These are phyloP conservation scores for Nasonia oneida DNA, from an alignment of 2,888 invertebrate genomes.

Conservation along the genomic window DNA sequence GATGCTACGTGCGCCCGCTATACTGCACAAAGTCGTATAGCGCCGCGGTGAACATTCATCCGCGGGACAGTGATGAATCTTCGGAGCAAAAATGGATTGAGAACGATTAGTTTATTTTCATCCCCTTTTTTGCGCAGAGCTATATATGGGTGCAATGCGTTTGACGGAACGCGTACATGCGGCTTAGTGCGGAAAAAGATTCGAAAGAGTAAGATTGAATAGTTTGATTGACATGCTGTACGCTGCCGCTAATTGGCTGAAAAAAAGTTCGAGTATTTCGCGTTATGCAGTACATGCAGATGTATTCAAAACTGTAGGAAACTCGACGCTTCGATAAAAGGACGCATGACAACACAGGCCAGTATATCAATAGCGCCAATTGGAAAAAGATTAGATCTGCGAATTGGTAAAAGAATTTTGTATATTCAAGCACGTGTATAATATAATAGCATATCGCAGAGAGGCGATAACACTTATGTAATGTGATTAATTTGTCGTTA, in stretches of 20 bases:
- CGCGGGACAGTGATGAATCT: slow-evolving; percentile 48
- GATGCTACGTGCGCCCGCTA: slow-evolving; percentile 16
- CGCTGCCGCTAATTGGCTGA: too few species aligned
- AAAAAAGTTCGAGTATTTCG: too few species aligned
- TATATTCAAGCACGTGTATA: not conserved
- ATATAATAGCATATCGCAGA: not conserved
- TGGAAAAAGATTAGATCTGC: slow-evolving; percentile 7
- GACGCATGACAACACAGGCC: not conserved
- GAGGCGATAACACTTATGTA: slow-evolving; percentile 6
- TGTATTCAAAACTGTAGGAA: too few species aligned
- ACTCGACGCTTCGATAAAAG: not conserved
- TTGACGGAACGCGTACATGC: too few species aligned
- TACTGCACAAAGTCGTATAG: not conserved
- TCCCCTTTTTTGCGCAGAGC: not conserved
- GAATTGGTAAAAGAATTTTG: not conserved
- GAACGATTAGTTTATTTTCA: slow-evolving; percentile 29
- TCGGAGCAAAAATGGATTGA: not conserved
- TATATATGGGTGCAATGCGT: not conserved
- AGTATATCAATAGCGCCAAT: not conserved
- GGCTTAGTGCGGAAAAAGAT: not conserved
- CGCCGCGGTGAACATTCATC: slow-evolving; percentile 30
- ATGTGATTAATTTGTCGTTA: not conserved
- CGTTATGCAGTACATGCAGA: too few species aligned
- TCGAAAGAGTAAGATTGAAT: not conserved
- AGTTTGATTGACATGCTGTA: not conserved